Base-by-base conservation (phyloP, 2,797 vertebrate species). In the Karalla daura region DNA sequence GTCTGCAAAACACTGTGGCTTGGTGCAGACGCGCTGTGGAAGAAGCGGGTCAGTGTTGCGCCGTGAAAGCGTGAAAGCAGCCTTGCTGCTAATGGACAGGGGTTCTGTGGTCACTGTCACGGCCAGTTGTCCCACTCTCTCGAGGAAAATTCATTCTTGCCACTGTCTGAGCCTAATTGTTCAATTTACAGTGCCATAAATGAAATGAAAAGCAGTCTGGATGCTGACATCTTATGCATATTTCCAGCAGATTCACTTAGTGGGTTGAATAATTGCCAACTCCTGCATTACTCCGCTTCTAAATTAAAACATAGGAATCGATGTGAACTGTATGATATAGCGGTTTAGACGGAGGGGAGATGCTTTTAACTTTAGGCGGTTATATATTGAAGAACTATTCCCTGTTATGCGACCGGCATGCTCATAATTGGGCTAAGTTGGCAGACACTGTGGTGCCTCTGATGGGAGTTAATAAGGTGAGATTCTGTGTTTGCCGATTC, bases 141-240 rank as follows among this genome's bases (percentile, higher is more conserved):
- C 32, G 41, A 52, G 80, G 64, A 65, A 50, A 78, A 77, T 81
- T 83, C 74, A 72, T 63, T 70, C 47, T 70, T 62, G 18, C 28
- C 14, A 20, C 70, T 49, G 63, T 76, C 28, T 67, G 45, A 65
- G 78, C 28, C 44, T 18, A 67, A 77, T 84, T 71, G 74, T 76
- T 71, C 15, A 61, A 73, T 77, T 64, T 64, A 67, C 33, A 58
- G 41, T 61, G 45, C 47, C 27, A 56, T 52, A 41, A 83, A 66
- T 74, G 30, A 65, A 78, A 68, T 32, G 41, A 70, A 68, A 65
- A 37, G 51, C 37, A 14, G 51, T n/a, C 47, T 59, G 14, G 11
- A 37, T 28, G 17, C 32, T 62, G 40, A 54, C 53, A 39, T 63
- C 25, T 20, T 46, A 11, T 17, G 50, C 47, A 25, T 54, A n/a